These are phyloP conservation scores for Temnothorax longispinosus DNA, from an alignment of 1,140 invertebrate species.

Conservation along the genomic window DNA sequence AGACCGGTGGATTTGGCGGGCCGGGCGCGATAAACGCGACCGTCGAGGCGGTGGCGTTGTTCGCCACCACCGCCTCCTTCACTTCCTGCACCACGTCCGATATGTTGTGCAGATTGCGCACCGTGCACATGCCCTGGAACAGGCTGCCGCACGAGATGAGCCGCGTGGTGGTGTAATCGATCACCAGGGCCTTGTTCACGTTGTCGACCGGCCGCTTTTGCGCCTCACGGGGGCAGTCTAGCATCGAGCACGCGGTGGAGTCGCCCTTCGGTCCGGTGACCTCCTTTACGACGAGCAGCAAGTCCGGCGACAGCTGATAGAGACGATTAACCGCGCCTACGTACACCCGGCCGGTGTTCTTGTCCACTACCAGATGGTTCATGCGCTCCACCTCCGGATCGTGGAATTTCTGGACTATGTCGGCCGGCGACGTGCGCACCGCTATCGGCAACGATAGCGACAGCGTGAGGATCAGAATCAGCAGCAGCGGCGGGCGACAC, in stretches of 20 bases:
- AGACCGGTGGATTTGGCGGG: slow-evolving; percentile 94
- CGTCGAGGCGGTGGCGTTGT: slow-evolving; percentile 97
- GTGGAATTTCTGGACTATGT: slow-evolving; percentile 89
- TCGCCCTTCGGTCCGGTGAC: slow-evolving; percentile 96
- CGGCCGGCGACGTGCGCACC: slow-evolving; percentile 85
- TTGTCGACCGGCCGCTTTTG: slow-evolving; percentile 93
- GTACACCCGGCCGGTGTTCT: slow-evolving; percentile 96
- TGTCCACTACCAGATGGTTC: slow-evolving; percentile 96
- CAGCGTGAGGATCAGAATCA: slow-evolving; percentile 75
- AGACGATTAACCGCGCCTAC: slow-evolving; percentile 97
- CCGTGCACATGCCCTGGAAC: slow-evolving; percentile 96
- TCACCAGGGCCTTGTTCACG: slow-evolving; percentile 97
- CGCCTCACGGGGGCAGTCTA: slow-evolving; percentile 91
- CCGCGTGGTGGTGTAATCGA: slow-evolving; percentile 95
- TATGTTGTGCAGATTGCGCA: slow-evolving; percentile 95
- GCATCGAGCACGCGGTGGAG: slow-evolving; percentile 95
- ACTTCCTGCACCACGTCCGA: slow-evolving; percentile 92
- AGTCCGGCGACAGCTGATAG: slow-evolving; percentile 95
- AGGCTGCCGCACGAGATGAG: slow-evolving; percentile 97
- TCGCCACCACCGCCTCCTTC: slow-evolving; percentile 96
- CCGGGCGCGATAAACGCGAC: slow-evolving; percentile 98
- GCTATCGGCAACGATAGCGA: slow-evolving; percentile 81
- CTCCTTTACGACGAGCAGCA: slow-evolving; percentile 92
- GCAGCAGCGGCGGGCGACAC: slow-evolving; percentile 49
- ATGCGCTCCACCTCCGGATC: slow-evolving; percentile 88